phyloP scores from a whole-genome alignment of 1,140 invertebrate genomes.

The Elysia chlorotica region DNA sequence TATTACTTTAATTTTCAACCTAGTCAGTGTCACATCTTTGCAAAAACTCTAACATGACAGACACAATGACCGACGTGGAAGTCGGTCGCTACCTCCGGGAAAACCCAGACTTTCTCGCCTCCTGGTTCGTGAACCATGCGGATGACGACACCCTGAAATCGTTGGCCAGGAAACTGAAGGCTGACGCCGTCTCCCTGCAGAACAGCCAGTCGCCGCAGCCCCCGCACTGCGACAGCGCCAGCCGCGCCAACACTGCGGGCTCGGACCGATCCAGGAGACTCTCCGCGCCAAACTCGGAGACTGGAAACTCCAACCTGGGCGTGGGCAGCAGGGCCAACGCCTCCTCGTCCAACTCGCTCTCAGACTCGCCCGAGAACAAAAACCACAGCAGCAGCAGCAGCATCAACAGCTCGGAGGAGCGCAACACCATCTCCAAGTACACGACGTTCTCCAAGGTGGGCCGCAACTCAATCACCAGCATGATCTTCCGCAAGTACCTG shows the following conservation, averaged over 20 bases:
- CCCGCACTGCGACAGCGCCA: background rate
- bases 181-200: constrained; percentile 25
- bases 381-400: no score
- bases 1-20: no score
- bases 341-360: no score
- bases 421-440: no score
- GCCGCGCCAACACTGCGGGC: background rate
- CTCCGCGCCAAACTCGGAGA: no score
- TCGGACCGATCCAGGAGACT: no score
- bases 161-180: constrained; percentile 26
- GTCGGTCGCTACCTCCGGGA: constrained; percentile 35
- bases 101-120: constrained; percentile 39
- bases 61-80: constrained; percentile 36
- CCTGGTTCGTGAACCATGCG: constrained; percentile 41
- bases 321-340: background rate
- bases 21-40: no score
- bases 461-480: constrained; percentile 49
- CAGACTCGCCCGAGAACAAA: no score
- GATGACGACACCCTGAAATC: constrained; percentile 28
- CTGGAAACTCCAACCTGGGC: background rate
- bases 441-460: constrained; percentile 26
- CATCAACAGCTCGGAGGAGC: no score
- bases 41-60: no score
- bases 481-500: constrained; percentile 54
- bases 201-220: background rate